Conservation (phyloP, 2,888 invertebrate species). For the Oxycera nigricornis region DNA sequence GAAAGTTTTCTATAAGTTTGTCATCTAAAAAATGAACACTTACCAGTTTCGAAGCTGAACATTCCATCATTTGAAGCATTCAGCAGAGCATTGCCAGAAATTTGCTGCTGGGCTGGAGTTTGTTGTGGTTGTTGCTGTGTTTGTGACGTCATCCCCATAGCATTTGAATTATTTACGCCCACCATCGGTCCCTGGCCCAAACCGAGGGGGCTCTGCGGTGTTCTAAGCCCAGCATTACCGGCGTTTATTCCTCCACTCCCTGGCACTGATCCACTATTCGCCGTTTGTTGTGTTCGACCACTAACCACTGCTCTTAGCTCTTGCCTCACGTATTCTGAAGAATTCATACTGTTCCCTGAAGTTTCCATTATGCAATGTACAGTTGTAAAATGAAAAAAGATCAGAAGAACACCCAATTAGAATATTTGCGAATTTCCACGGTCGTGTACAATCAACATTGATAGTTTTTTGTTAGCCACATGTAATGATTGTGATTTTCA, state of each 20-base stretch:
- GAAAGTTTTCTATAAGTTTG: not conserved
- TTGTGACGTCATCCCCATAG: conserved; percentile 49
- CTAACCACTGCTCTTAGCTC: conserved; percentile 89
- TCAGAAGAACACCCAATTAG: not conserved
- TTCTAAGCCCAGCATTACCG: conserved; percentile 52
- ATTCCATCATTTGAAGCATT: conserved; percentile 60
- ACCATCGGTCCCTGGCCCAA: conserved; percentile 57
- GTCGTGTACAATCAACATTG: conserved; percentile 5
- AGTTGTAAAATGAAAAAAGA: conserved; percentile 4
- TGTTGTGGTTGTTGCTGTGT: conserved; percentile 49
- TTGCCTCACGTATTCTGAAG: conserved; percentile 90
- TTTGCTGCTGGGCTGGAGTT: conserved; percentile 45
- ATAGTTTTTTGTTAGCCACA: conserved; percentile 28
- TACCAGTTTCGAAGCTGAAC: conserved; percentile 61
- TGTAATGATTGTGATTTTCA: conserved; percentile 29
- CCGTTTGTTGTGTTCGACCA: conserved; percentile 70
- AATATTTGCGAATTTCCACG: not conserved
- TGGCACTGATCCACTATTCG: conserved; percentile 53
- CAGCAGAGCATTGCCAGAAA: conserved; percentile 54
- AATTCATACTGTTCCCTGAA: conserved; percentile 67
- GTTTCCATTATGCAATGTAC: not conserved
- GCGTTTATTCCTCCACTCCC: conserved; percentile 51
- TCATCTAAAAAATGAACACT: conserved; percentile 48
- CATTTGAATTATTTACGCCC: conserved; percentile 57
- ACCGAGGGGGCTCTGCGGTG: conserved; percentile 60